phyloP scores from a whole-genome alignment of 1,140 invertebrate species.

The Vollenhovia emeryi region DNA sequence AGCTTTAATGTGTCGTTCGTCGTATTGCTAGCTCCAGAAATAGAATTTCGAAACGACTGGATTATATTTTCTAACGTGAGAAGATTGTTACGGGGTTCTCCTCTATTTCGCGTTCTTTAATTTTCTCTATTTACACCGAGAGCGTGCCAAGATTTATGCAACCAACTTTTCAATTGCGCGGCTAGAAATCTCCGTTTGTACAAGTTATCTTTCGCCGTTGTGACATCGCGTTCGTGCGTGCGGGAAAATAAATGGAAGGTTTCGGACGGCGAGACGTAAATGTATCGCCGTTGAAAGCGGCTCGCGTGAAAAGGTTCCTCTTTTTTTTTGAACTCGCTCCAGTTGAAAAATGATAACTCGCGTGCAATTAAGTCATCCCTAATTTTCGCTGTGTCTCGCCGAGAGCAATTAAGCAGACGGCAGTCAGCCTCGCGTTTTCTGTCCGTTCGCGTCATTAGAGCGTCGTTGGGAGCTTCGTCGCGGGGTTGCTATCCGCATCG shows the following conservation, averaged over 20 bases:
- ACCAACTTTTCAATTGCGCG: neutral
- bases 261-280: neutral
- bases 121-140: neutral
- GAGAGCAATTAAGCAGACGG: constrained; percentile 8
- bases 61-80: neutral
- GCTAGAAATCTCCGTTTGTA: constrained; percentile 5
- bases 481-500: neutral
- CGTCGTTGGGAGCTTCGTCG: neutral
- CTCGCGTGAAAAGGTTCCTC: neutral
- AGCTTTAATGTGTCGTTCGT: neutral
- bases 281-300: neutral
- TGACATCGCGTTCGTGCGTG: neutral
- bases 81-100: neutral
- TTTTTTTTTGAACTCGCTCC: neutral
- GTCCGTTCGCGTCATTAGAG: neutral
- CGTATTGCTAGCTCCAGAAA: neutral
- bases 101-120: neutral
- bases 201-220: neutral
- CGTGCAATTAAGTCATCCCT: neutral
- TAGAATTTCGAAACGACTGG: neutral
- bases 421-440: neutral
- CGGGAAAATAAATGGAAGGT: constrained; percentile 28
- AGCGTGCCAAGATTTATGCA: neutral
- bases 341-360: constrained; percentile 37
- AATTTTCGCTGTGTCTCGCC: neutral